Evolutionary conservation across 1,140 invertebrate genomes (phyloP), one percentile per base, ranked within the genome.

Genomic region (Lepidurus packardi): DNA sequence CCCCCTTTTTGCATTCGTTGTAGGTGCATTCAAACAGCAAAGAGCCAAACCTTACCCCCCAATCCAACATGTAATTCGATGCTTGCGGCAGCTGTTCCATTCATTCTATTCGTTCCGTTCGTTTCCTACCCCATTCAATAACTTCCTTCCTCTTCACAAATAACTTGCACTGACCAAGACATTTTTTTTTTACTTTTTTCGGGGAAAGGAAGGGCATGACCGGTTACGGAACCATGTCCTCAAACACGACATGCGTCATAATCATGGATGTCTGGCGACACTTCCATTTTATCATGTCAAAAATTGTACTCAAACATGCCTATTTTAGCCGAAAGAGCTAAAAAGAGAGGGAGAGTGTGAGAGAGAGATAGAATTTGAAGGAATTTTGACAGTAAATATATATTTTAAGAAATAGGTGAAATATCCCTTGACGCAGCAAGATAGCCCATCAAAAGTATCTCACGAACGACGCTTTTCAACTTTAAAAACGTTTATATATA

Each of bases 211-310:
- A n/a, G n/a, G n/a, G n/a, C n/a, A n/a, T n/a, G n/a, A n/a, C 21
- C 16, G 53, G 53, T 34, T 34, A 34, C 1, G 53, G 53, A 65
- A 13, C 16, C 16, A 21, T 21, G 16, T 7, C 53, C 53, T 1
- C 53, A 65, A 65, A 65, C 53, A 65, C 53, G 53, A 65, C 53
- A 65, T 65, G 53, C 53, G 53, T 65, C 53, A 65, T 8, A 65
- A 21, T 65, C 53, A 4, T 65, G 53, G 53, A 21, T 65, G 53
- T 65, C 53, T 34, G 53, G 16, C 16, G 53, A 65, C 53, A 16
- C 16, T 65, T 34, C 34, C 53, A 65, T 65, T 65, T 65, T 65
- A 65, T 65, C 53, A 65, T 65, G 53, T 65, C n/a, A 65, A 5
- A 65, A 21, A 65, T 65, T 65, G 53, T 65, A 21, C 21, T 21